Evolutionary conservation across 2,113 vertebrate genomes (phyloP).

Genomic region (Gobio gobio): DNA sequence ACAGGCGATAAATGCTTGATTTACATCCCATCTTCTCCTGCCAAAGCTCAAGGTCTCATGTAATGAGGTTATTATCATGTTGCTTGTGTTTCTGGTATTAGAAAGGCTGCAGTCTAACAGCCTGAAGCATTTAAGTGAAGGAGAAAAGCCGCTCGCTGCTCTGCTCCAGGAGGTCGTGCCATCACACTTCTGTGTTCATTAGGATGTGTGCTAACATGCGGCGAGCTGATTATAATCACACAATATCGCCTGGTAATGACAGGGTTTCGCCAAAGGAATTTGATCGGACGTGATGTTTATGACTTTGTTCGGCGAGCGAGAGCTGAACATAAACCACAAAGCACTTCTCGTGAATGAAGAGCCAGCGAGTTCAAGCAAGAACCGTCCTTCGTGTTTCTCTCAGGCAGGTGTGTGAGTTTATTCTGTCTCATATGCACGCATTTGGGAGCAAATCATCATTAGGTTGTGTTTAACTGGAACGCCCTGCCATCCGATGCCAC

Average conservation of each 20-base stretch:
- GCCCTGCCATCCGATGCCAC: background rate
- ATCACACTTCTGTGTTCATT: background rate
- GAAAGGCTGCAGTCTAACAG: slow-evolving; percentile 6
- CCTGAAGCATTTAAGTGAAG: slow-evolving; percentile 13
- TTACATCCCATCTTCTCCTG: background rate
- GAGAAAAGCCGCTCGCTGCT: background rate
- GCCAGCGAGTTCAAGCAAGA: background rate
- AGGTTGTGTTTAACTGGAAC: background rate
- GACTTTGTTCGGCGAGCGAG: background rate
- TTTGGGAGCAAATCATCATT: background rate
- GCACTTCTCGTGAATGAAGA: background rate
- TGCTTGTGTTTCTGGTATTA: background rate
- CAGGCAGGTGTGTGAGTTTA: background rate
- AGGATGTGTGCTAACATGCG: background rate
- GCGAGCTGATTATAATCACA: slow-evolving; percentile 17
- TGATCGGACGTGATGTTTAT: background rate
- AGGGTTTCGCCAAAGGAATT: background rate
- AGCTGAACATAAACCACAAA: background rate
- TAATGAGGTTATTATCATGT: slow-evolving; percentile 36
- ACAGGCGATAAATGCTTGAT: slow-evolving; percentile 11
- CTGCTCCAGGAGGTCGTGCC: background rate
- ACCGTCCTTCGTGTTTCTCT: background rate
- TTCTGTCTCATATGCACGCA: background rate
- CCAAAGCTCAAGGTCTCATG: slow-evolving; percentile 20
- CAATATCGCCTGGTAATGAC: background rate